These are phyloP conservation scores for Drosophila sordidapex DNA, from an alignment of 2,888 invertebrate genomes.

Conservation along the genomic window DNA sequence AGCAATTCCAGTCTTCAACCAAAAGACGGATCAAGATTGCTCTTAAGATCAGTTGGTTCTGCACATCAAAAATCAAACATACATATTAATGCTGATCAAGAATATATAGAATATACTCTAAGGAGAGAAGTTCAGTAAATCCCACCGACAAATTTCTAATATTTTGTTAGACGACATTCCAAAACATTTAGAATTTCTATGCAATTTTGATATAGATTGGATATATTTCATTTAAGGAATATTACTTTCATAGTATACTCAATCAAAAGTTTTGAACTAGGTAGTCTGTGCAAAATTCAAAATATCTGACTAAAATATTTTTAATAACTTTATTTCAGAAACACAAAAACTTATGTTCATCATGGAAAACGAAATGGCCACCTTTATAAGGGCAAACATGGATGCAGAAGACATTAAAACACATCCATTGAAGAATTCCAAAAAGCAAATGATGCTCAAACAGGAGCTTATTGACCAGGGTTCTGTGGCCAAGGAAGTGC, in stretches of 20 bases:
- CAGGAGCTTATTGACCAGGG: constrained; percentile 4
- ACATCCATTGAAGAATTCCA: background rate
- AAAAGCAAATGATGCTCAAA: background rate
- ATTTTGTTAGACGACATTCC: background rate
- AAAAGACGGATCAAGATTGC: background rate
- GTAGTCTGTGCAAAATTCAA: background rate
- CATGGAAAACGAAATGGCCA: constrained; percentile 27
- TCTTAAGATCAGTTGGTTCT: background rate
- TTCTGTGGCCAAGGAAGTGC: background rate
- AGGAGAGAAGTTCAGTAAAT: background rate
- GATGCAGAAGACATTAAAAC: background rate
- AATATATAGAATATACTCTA: background rate
- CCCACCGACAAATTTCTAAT: fast-evolving
- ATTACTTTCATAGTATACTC: no score
- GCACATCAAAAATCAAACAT: background rate
- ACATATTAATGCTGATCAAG: background rate
- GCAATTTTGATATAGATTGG: background rate
- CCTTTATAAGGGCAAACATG: constrained; percentile 1
- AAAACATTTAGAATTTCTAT: background rate
- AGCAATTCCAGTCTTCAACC: background rate
- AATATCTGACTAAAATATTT: background rate
- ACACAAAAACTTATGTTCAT: background rate
- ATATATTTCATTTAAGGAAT: no score
- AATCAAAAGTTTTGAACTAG: background rate
- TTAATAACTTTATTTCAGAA: background rate